phyloP scores from a whole-genome alignment of 2,113 vertebrate species.

The Irena cyanogastra region DNA sequence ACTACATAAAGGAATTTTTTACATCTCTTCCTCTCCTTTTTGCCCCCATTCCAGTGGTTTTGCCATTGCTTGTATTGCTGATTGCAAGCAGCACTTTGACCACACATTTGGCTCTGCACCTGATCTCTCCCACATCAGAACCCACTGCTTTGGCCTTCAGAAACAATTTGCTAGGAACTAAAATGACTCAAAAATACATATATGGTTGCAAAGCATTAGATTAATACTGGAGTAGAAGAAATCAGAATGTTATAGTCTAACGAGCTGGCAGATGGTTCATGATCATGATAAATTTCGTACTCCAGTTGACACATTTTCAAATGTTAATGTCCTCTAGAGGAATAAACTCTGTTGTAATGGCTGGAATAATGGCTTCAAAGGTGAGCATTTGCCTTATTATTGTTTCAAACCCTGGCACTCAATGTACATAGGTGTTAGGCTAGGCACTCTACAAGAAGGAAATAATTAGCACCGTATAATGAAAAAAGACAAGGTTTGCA shows the following conservation, averaged over 20 bases:
- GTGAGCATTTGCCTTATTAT: slow-evolving; percentile 69
- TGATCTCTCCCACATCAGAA: slow-evolving; percentile 18
- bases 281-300: slow-evolving; percentile 69
- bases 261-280: slow-evolving; percentile 65
- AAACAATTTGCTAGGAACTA: slow-evolving; percentile 8
- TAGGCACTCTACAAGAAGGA: slow-evolving; percentile 54
- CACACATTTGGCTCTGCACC: background rate
- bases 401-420: slow-evolving; percentile 65
- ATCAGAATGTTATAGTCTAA: slow-evolving; percentile 66
- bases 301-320: slow-evolving; percentile 74
- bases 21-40: background rate
- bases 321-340: slow-evolving; percentile 73
- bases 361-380: slow-evolving; percentile 70
- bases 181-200: slow-evolving; percentile 51
- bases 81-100: background rate
- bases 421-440: slow-evolving; percentile 63
- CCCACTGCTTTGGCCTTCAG: slow-evolving; percentile 23
- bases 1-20: background rate
- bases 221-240: slow-evolving; percentile 37
- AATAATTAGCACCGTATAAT: slow-evolving; percentile 57
- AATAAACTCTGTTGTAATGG: slow-evolving; percentile 75
- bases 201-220: slow-evolving; percentile 38
- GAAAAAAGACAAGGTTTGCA: slow-evolving; percentile 55
- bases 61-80: background rate
- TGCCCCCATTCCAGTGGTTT: background rate